Evolutionary conservation across 1,140 invertebrate species (phyloP).

Genomic region (Gryon sp.): DNA sequence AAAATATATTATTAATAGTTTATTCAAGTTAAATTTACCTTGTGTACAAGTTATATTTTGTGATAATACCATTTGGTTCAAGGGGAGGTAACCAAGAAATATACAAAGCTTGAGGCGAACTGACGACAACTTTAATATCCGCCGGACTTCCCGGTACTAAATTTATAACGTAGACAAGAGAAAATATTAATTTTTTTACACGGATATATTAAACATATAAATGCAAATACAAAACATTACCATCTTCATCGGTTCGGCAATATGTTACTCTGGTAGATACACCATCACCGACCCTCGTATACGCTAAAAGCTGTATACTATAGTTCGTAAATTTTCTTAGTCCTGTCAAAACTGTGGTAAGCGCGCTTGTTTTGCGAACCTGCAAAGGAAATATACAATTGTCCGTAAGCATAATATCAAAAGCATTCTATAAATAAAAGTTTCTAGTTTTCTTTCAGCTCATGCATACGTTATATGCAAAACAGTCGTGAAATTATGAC

Average conservation of each 20-base stretch:
- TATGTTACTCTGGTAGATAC: conserved; percentile 84
- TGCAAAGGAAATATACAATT: conserved; percentile 39
- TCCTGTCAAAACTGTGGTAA: conserved; percentile 84
- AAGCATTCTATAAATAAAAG: no score
- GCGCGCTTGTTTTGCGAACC: conserved; percentile 83
- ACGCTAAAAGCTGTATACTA: conserved; percentile 90
- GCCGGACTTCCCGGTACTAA: conserved; percentile 89
- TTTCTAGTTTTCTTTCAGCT: no score
- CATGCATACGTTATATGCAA: no score
- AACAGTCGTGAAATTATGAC: no score
- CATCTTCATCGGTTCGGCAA: conserved; percentile 91
- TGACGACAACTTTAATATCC: conserved; percentile 89
- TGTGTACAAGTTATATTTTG: conserved; percentile 89
- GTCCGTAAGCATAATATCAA: no score
- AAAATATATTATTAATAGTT: conserved; percentile 10
- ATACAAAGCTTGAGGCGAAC: conserved; percentile 86
- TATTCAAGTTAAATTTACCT: conserved; percentile 71
- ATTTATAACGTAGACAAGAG: conserved; percentile 16
- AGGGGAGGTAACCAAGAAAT: conserved; percentile 89
- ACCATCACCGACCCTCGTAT: conserved; percentile 90
- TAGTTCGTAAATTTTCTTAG: conserved; percentile 92
- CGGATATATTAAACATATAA: conserved; percentile 29
- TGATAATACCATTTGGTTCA: conserved; percentile 89
- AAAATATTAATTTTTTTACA: no score
- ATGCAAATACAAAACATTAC: conserved; percentile 75